phyloP scores from a whole-genome alignment of 2,113 vertebrate genomes.

The Machaerirhynchus nigripectus region DNA sequence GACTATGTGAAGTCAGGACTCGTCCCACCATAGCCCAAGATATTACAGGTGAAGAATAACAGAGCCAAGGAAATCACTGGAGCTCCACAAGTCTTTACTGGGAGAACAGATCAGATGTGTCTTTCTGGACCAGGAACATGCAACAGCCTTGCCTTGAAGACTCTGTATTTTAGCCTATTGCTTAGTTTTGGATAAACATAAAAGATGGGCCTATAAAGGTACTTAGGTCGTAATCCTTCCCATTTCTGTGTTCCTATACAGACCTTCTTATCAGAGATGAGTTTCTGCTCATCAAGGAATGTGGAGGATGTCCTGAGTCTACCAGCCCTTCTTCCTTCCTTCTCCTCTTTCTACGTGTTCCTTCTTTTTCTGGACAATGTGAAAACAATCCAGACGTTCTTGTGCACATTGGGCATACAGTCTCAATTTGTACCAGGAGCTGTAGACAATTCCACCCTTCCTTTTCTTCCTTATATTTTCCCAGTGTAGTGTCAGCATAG shows the following conservation, averaged over 20 bases:
- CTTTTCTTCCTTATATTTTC: not conserved
- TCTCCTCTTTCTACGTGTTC: not conserved
- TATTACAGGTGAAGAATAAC: not conserved
- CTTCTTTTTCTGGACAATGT: not conserved
- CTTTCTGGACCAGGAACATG: not conserved
- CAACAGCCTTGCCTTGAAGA: not conserved
- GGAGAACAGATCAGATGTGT: not conserved
- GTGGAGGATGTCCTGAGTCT: not conserved
- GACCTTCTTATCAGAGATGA: not conserved
- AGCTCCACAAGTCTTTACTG: not conserved
- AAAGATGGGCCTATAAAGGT: not conserved
- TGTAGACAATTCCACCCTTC: not conserved
- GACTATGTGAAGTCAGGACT: not conserved
- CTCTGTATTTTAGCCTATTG: not conserved
- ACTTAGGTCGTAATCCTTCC: not conserved
- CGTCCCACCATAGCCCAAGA: not conserved
- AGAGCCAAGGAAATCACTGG: not conserved
- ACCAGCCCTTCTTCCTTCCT: not conserved
- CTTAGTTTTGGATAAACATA: not conserved
- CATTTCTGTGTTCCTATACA: not conserved
- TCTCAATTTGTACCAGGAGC: not conserved
- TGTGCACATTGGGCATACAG: not conserved
- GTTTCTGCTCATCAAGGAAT: not conserved
- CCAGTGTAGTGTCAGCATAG: not conserved
- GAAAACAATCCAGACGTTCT: not conserved